phyloP scores from a whole-genome alignment of 2,888 invertebrate genomes.

The Papilio elwesi region DNA sequence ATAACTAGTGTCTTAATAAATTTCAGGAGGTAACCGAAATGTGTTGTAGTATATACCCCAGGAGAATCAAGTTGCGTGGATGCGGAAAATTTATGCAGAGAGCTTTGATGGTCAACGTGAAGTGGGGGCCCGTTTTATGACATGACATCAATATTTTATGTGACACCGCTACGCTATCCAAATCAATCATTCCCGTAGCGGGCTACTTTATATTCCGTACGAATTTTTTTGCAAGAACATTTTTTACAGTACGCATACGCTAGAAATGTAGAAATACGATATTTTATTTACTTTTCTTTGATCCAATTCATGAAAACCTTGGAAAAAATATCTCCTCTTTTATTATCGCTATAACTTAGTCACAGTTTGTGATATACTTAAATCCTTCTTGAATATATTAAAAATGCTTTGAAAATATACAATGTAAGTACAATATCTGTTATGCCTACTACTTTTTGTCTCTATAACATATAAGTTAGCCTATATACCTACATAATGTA shows the following conservation, averaged over 20 bases:
- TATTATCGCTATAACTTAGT: too few species aligned
- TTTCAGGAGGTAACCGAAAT: background rate
- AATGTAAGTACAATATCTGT: too few species aligned
- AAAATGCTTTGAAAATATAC: too few species aligned
- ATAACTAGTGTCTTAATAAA: background rate
- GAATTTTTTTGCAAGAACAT: constrained; percentile 25
- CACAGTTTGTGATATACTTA: too few species aligned
- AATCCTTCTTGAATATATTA: too few species aligned
- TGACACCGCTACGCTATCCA: constrained; percentile 57
- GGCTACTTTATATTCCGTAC: constrained; percentile 64
- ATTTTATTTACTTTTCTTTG: constrained; percentile 11
- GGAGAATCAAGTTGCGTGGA: constrained; percentile 72
- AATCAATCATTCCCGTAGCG: constrained; percentile 64
- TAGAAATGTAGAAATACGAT: constrained; percentile 28
- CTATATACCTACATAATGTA: too few species aligned
- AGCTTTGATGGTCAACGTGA: constrained; percentile 66
- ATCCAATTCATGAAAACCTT: background rate
- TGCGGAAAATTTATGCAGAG: constrained; percentile 74
- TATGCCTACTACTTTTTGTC: too few species aligned
- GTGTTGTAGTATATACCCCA: constrained; percentile 45
- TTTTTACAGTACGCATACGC: constrained; percentile 23
- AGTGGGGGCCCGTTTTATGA: constrained; percentile 58
- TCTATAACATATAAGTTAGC: too few species aligned
- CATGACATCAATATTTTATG: constrained; percentile 65
- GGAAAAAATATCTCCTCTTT: too few species aligned